A percentile compares a stretch with the other conserved stretches of the same genome.
phyloP scores from a whole-genome alignment of 2,888 invertebrate genomes.

The Cephalotes varians region DNA sequence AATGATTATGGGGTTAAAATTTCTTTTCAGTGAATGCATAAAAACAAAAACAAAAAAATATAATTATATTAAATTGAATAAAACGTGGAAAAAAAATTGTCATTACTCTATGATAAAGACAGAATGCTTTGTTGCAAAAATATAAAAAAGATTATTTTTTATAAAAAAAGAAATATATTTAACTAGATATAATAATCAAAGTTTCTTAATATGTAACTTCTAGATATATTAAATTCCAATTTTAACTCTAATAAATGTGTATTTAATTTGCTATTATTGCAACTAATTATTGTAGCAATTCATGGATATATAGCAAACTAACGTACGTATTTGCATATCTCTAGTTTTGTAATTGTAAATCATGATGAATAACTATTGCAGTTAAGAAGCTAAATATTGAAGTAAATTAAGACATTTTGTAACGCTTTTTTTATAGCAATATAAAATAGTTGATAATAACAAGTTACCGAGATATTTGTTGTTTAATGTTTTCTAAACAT shows the following conservation, averaged over 20 bases:
- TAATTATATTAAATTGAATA: slow-evolving; percentile 2
- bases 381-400: neutral
- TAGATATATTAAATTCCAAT: neutral
- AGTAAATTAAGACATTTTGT: neutral
- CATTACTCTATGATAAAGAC: neutral
- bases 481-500: neutral
- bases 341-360: neutral
- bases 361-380: neutral
- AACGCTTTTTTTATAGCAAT: neutral
- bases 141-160: neutral
- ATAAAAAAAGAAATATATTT: neutral
- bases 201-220: neutral
- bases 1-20: neutral
- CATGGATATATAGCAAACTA: neutral
- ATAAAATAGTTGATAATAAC: neutral
- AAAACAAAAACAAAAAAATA: neutral
- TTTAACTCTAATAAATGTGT: neutral
- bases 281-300: neutral
- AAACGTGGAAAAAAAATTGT: neutral
- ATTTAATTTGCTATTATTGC: slow-evolving; percentile 6
- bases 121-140: neutral
- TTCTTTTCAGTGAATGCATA: neutral
- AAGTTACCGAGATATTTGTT: neutral
- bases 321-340: neutral
- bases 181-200: neutral